phyloP scores from a whole-genome alignment of 2,888 invertebrate genomes.

The Steinernema scapterisci region DNA sequence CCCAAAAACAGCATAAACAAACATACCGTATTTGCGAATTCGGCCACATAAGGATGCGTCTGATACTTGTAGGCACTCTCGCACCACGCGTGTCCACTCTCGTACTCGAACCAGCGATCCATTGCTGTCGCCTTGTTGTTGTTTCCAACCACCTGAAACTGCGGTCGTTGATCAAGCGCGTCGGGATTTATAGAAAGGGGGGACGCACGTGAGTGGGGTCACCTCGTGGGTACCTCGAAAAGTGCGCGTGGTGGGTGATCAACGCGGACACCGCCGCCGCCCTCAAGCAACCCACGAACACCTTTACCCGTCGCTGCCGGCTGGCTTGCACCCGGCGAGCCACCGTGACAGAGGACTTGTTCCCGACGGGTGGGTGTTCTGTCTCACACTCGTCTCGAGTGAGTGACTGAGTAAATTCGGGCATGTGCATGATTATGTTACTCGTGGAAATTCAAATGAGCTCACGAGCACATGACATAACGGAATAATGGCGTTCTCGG shows the following conservation, averaged over 20 bases:
- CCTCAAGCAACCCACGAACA: not conserved
- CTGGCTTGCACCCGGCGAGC: no score
- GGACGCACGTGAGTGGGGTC: not conserved
- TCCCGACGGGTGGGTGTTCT: no score
- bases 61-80: constrained; percentile 66
- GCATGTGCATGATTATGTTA: no score
- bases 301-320: no score
- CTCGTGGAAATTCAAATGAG: no score
- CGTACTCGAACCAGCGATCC: constrained; percentile 61
- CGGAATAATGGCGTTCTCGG: no score
- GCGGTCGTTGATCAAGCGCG: not conserved
- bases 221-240: not conserved
- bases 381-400: no score
- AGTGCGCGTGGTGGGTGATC: constrained; percentile 30
- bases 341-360: no score
- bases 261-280: not conserved
- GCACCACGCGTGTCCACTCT: constrained; percentile 62
- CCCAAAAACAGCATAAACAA: no score
- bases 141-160: no score
- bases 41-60: constrained; percentile 61
- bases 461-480: no score
- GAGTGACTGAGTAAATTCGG: no score
- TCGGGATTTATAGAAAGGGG: not conserved
- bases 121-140: constrained; percentile 30
- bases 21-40: constrained; percentile 49